A percentile compares a stretch with the other conserved stretches of the same genome.
Evolutionary conservation across 1,140 invertebrate genomes (phyloP).

Genomic region (Ostrea denselamellosa): DNA sequence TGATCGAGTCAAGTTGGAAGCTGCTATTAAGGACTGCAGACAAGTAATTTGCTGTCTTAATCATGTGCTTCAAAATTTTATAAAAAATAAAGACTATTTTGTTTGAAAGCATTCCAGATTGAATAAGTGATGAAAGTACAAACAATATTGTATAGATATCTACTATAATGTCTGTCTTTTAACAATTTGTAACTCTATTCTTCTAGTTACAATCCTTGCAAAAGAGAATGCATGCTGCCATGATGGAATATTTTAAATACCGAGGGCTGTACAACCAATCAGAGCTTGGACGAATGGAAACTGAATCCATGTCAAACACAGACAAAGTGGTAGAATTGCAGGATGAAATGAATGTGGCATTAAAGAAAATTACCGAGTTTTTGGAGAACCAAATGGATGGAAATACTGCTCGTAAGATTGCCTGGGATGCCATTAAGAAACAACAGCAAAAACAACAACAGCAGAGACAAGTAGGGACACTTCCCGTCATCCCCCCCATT

Average conservation of each 20-base stretch:
- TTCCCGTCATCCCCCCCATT: constrained; percentile 45
- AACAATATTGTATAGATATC: background rate
- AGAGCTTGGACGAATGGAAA: constrained; percentile 68
- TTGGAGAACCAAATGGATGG: constrained; percentile 67
- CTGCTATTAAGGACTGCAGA: constrained; percentile 72
- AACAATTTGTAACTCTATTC: background rate
- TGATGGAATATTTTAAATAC: constrained; percentile 70
- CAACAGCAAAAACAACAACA: background rate
- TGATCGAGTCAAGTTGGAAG: constrained; percentile 71
- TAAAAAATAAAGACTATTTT: too few species aligned
- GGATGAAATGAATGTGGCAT: constrained; percentile 66
- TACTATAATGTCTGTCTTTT: background rate
- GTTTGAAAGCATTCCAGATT: too few species aligned
- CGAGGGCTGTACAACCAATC: constrained; percentile 70
- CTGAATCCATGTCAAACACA: constrained; percentile 64
- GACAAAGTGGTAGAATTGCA: constrained; percentile 67
- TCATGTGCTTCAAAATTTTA: background rate
- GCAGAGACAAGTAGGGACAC: constrained; percentile 1
- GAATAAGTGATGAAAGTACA: background rate
- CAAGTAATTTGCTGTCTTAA: constrained; percentile 62
- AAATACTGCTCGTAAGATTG: constrained; percentile 58
- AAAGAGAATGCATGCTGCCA: constrained; percentile 70
- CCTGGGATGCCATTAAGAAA: constrained; percentile 55
- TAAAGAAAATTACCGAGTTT: constrained; percentile 69
- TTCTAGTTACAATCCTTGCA: constrained; percentile 71